These are phyloP conservation scores for Hydrolagus colliei DNA, from an alignment of 2,797 vertebrate genomes.

Conservation along the genomic window DNA sequence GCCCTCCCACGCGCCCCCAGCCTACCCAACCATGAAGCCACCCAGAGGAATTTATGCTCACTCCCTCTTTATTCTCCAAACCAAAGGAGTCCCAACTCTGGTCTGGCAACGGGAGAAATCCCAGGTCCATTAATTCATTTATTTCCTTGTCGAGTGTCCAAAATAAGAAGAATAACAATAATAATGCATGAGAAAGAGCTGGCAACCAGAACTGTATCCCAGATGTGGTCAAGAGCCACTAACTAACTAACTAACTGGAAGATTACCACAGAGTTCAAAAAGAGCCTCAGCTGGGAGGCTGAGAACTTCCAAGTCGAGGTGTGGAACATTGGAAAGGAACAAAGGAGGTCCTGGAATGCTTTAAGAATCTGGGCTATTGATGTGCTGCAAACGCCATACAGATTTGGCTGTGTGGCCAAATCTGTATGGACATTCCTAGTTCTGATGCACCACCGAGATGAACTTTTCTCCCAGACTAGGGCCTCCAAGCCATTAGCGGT, in stretches of 20 bases:
- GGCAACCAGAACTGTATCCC: neutral
- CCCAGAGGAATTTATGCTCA: neutral
- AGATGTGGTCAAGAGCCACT: neutral
- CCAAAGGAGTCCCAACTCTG: too few relatives aligned
- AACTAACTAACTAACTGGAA: neutral
- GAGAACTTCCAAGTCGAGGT: too few relatives aligned
- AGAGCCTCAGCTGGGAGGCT: neutral
- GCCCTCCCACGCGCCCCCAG: too few relatives aligned
- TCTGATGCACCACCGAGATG: neutral
- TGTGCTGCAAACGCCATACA: too few relatives aligned
- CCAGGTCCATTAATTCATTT: neutral
- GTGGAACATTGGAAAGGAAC: too few relatives aligned
- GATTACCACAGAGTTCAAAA: neutral
- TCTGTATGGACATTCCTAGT: neutral
- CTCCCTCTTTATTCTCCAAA: neutral
- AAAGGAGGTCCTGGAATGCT: too few relatives aligned
- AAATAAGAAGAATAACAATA: neutral
- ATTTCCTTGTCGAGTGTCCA: neutral
- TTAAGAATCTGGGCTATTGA: too few relatives aligned
- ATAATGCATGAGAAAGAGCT: neutral
- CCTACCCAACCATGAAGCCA: neutral
- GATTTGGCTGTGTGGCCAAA: too few relatives aligned
- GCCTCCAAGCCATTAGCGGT: too few relatives aligned
- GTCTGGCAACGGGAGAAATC: neutral
- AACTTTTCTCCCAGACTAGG: neutral